A percentile compares a stretch with the other conserved stretches of the same genome.
Conservation (phyloP, 37 sponge, comb jelly and placozoan genomes). For the Geodia barretti region DNA sequence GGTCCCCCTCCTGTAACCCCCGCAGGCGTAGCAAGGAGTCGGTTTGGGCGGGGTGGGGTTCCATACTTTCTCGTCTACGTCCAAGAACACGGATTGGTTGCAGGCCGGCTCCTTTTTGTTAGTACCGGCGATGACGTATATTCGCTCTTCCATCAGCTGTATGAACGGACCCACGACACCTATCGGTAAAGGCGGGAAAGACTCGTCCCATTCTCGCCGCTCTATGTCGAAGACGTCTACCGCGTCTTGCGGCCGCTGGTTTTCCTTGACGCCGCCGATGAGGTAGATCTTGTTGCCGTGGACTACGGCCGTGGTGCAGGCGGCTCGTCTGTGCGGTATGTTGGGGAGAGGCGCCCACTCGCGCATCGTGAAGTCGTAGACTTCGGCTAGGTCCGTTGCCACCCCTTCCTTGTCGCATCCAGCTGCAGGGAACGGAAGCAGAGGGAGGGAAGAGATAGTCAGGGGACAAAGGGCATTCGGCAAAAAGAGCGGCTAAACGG, state of each 20-base stretch:
- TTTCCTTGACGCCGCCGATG: constrained; percentile 68
- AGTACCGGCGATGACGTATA: constrained; percentile 67
- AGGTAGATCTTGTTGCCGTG: constrained; percentile 55
- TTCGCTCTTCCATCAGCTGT: constrained; percentile 46
- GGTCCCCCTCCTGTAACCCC: constrained; percentile 41
- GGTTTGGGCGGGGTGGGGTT: constrained; percentile 46
- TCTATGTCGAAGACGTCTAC: constrained; percentile 64
- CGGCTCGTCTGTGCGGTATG: constrained; percentile 59
- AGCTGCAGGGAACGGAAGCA: constrained; percentile 50
- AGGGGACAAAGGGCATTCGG: not conserved
- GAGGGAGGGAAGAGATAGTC: not conserved
- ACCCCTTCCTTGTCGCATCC: constrained; percentile 56
- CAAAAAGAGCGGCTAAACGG: too few relatives aligned
- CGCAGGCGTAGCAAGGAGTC: constrained; percentile 52
- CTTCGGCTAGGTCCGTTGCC: constrained; percentile 60
- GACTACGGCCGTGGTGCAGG: constrained; percentile 30
- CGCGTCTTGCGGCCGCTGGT: constrained; percentile 48
- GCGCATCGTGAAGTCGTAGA: constrained; percentile 51
- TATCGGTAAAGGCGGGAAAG: constrained; percentile 68
- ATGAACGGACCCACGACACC: constrained; percentile 67
- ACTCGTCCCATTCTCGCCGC: constrained; percentile 47
- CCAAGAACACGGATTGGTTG: constrained; percentile 58
- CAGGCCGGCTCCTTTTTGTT: constrained; percentile 38
- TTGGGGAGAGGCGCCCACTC: constrained; percentile 58
- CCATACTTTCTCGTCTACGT: constrained; percentile 65